These are phyloP conservation scores for Amyelois transitella DNA, from an alignment of 1,140 invertebrate species.

Conservation along the genomic window DNA sequence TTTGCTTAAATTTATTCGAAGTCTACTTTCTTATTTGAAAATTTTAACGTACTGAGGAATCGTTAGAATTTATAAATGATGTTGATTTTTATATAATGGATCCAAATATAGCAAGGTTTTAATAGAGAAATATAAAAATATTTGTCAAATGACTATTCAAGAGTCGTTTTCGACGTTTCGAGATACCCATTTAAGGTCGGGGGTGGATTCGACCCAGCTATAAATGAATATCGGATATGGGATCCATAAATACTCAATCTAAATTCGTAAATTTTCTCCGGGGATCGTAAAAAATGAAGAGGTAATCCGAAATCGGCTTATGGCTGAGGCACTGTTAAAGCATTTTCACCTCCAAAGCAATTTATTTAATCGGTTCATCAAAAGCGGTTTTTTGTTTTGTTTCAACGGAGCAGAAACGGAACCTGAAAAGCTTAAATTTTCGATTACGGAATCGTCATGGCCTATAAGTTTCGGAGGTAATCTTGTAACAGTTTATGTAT, in stretches of 20 bases:
- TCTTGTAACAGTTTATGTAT: constrained; percentile 21
- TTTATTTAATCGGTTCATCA: constrained; percentile 31
- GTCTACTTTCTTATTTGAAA: no score
- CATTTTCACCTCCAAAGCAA: constrained; percentile 39
- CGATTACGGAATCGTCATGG: background rate
- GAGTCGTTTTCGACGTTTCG: constrained; percentile 41
- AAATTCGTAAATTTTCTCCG: constrained; percentile 53
- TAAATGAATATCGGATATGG: constrained; percentile 58
- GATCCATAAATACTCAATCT: constrained; percentile 61
- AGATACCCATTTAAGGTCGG: constrained; percentile 22
- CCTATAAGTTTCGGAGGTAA: background rate
- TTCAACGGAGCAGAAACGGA: constrained; percentile 8
- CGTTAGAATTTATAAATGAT: no score
- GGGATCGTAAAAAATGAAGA: constrained; percentile 47
- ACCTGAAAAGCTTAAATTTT: background rate
- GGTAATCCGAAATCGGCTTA: constrained; percentile 50
- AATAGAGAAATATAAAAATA: background rate
- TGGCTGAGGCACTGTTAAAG: constrained; percentile 34
- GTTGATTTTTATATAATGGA: no score
- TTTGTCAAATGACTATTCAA: constrained; percentile 21
- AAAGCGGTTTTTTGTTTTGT: constrained; percentile 18
- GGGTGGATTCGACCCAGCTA: constrained; percentile 35
- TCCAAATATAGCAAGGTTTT: background rate
- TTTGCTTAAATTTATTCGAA: no score
- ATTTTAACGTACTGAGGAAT: no score